These are phyloP conservation scores for Ophiodon elongatus DNA, from an alignment of 2,113 vertebrate genomes.

Conservation along the genomic window DNA sequence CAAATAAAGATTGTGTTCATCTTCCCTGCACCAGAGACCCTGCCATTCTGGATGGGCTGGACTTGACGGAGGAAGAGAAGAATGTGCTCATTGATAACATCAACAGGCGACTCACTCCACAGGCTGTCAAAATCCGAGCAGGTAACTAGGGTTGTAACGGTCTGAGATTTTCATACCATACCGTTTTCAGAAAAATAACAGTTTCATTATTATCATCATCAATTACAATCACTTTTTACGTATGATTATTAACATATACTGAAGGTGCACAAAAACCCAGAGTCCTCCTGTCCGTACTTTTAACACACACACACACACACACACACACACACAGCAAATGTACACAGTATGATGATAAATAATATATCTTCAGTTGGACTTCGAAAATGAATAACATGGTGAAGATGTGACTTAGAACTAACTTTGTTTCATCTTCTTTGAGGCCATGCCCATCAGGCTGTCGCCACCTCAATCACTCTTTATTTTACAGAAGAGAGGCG, in stretches of 20 bases:
- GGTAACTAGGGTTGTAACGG: conserved; percentile 77
- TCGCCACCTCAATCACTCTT: too few relatives aligned
- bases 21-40: conserved; percentile 86
- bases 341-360: not conserved
- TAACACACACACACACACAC: not conserved
- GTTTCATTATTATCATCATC: not conserved
- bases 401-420: not conserved
- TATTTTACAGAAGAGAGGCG: conserved; percentile 97
- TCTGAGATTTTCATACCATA: not conserved
- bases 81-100: conserved; percentile 96
- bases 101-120: conserved; percentile 96
- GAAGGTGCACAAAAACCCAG: not conserved
- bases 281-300: not conserved
- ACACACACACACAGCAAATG: not conserved
- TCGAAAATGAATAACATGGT: not conserved
- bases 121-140: conserved; percentile 98
- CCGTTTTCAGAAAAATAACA: too few relatives aligned
- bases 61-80: conserved; percentile 95
- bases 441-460: conserved; percentile 97
- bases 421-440: conserved; percentile 41
- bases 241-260: not conserved
- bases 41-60: conserved; percentile 92
- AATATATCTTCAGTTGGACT: not conserved
- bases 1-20: not conserved
- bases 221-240: not conserved